A percentile compares a stretch with the other conserved stretches of the same genome.
phyloP scores from a whole-genome alignment of 2,113 vertebrate genomes.

The Sturnira hondurensis region DNA sequence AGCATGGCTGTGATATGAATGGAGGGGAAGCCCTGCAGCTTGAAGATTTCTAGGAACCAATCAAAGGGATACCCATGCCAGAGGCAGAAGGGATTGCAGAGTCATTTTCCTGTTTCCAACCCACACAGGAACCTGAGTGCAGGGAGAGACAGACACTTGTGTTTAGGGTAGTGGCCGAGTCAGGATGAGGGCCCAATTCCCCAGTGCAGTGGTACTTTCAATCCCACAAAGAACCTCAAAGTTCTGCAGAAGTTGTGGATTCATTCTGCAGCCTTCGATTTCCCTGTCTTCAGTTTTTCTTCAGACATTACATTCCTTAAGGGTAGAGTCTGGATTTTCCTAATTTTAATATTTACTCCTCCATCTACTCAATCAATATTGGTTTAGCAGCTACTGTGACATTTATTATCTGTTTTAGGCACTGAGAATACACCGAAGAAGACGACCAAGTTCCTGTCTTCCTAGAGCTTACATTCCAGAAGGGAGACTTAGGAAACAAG shows the following conservation, averaged over 20 bases:
- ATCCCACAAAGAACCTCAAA: too few relatives aligned
- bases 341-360: neutral
- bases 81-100: neutral
- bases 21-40: neutral
- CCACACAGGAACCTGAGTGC: neutral
- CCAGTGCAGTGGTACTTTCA: neutral
- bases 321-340: neutral
- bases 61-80: neutral
- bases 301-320: neutral
- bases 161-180: neutral
- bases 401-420: neutral
- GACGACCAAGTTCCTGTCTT: neutral
- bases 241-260: too few relatives aligned
- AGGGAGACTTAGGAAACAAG: too few relatives aligned
- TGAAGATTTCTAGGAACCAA: neutral
- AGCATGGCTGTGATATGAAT: too few relatives aligned
- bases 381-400: neutral
- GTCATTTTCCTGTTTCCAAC: neutral
- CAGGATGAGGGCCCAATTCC: neutral
- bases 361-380: neutral
- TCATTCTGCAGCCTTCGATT: too few relatives aligned
- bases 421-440: neutral
- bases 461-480: neutral
- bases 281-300: too few relatives aligned
- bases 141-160: neutral